Conservation (phyloP, 2,888 invertebrate species). For the Xylota sylvarum region DNA sequence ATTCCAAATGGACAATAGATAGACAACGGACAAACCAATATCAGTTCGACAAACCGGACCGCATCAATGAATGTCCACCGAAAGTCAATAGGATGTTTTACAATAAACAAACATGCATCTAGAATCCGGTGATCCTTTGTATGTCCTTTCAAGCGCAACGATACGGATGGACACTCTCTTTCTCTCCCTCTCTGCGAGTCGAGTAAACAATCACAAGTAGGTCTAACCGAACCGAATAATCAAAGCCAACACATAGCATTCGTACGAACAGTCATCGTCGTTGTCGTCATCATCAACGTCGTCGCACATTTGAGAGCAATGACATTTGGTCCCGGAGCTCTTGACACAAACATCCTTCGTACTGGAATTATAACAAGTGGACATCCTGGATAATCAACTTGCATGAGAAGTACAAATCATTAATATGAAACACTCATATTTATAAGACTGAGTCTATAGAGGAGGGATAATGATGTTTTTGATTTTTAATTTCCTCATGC, state of each 20-base stretch:
- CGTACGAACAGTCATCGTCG: not conserved
- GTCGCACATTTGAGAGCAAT: slow-evolving; percentile 7
- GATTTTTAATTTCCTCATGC: no score
- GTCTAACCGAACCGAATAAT: slow-evolving; percentile 58
- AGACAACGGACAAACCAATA: slow-evolving; percentile 45
- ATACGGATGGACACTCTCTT: slow-evolving; percentile 70
- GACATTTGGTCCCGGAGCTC: slow-evolving; percentile 46
- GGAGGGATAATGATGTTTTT: no score
- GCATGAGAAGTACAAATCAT: slow-evolving; percentile 5
- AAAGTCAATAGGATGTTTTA: slow-evolving; percentile 76
- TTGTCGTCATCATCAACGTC: slow-evolving; percentile 26
- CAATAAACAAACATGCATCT: slow-evolving; percentile 68
- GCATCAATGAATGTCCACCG: slow-evolving; percentile 67
- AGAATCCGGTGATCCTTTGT: slow-evolving; percentile 67
- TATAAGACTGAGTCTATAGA: no score
- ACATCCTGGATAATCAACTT: slow-evolving; percentile 26
- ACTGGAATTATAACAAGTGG: slow-evolving; percentile 30
- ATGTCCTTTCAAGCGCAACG: slow-evolving; percentile 62
- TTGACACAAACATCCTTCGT: slow-evolving; percentile 25
- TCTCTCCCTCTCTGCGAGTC: slow-evolving; percentile 13
- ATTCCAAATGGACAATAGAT: slow-evolving; percentile 47
- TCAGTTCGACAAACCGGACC: slow-evolving; percentile 67
- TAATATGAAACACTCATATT: slow-evolving; percentile 5
- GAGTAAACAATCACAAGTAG: slow-evolving; percentile 44
- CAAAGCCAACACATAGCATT: slow-evolving; percentile 51